These are phyloP conservation scores for Tenthredo distinguenda DNA, from an alignment of 2,888 invertebrate genomes.

Conservation along the genomic window DNA sequence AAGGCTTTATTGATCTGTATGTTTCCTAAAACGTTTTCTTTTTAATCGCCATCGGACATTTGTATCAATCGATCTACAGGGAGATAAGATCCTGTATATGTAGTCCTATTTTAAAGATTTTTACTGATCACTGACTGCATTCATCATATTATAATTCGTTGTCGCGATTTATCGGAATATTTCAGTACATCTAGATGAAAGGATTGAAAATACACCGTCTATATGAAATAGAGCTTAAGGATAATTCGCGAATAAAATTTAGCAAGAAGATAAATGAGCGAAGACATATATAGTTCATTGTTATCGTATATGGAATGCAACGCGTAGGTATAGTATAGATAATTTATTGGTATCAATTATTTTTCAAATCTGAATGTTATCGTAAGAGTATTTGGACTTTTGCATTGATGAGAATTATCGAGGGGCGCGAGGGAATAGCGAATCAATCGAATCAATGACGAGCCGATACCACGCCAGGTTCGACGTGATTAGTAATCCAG, in stretches of 20 bases:
- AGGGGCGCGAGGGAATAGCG: background rate
- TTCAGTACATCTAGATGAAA: background rate
- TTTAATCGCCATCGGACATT: background rate
- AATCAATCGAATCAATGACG: slow-evolving; percentile 50
- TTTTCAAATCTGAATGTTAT: background rate
- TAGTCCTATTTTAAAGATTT: background rate
- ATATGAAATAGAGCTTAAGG: too few relatives aligned
- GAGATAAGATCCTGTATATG: background rate
- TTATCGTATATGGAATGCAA: background rate
- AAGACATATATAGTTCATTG: background rate
- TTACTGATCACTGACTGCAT: background rate
- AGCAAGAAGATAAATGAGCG: too few relatives aligned
- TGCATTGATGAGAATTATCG: background rate
- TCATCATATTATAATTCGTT: background rate
- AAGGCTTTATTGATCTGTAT: background rate
- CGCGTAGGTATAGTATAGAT: background rate
- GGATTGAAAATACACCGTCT: background rate
- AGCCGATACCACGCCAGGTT: slow-evolving; percentile 47
- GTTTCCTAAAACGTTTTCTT: background rate
- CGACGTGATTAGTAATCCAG: slow-evolving; percentile 50
- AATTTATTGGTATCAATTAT: background rate
- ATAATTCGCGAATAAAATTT: too few relatives aligned
- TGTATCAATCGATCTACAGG: background rate
- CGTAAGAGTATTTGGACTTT: background rate
- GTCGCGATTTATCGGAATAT: background rate